These are phyloP conservation scores for Leptinotarsa peninsularis DNA, from an alignment of 2,888 invertebrate genomes.

Conservation along the genomic window DNA sequence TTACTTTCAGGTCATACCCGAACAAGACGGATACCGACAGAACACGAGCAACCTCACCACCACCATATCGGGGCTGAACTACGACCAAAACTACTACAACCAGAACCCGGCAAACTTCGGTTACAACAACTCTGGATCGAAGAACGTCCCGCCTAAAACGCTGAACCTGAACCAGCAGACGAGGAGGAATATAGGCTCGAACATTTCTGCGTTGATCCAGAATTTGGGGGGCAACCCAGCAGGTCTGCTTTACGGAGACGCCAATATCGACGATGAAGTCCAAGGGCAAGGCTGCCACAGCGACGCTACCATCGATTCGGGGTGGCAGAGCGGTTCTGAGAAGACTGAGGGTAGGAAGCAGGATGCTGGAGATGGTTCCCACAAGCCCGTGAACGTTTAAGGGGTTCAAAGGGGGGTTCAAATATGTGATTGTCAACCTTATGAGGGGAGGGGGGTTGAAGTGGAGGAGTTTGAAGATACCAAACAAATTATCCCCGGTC, in stretches of 20 bases:
- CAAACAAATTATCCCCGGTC: too few species aligned
- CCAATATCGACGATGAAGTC: slow-evolving; percentile 60
- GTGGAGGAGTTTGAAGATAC: too few species aligned
- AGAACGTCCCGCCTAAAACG: slow-evolving; percentile 61
- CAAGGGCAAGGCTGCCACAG: slow-evolving; percentile 63
- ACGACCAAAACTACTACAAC: slow-evolving; percentile 62
- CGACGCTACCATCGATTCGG: slow-evolving; percentile 74
- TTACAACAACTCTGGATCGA: slow-evolving; percentile 54
- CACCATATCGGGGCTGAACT: slow-evolving; percentile 64
- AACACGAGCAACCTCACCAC: slow-evolving; percentile 62
- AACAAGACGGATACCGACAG: slow-evolving; percentile 60
- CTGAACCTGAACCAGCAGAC: slow-evolving; percentile 53
- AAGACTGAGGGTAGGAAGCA: slow-evolving; percentile 66
- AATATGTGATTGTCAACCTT: neutral
- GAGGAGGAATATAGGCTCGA: slow-evolving; percentile 64
- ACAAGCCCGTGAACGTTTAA: slow-evolving; percentile 61
- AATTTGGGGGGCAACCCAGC: slow-evolving; percentile 66
- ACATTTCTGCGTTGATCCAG: slow-evolving; percentile 67
- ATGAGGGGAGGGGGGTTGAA: neutral
- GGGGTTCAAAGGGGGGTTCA: neutral
- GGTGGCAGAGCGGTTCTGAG: slow-evolving; percentile 78
- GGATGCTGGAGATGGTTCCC: slow-evolving; percentile 50
- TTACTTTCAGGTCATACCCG: slow-evolving; percentile 65
- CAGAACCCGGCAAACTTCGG: slow-evolving; percentile 53
- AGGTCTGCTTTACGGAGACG: slow-evolving; percentile 64